Percentiles rank a stretch among this genome's conserved stretches.
Evolutionary conservation across 2,888 invertebrate genomes (phyloP).

Genomic region (Acanthococcus lagerstroemiae): DNA sequence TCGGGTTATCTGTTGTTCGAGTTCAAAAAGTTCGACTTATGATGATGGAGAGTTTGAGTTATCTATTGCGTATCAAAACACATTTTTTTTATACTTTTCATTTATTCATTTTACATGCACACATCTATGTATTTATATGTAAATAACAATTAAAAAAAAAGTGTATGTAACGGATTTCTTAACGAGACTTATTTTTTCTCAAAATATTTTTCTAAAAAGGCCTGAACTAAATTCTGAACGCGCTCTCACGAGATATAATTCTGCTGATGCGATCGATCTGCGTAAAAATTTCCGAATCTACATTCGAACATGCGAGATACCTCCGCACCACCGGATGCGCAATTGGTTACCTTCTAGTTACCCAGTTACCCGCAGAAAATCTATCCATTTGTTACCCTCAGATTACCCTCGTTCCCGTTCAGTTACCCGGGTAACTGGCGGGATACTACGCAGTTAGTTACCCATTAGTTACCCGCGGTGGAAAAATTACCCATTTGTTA

Average conservation of each 20-base stretch:
- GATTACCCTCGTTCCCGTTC: too few species aligned
- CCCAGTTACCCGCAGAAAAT: too few species aligned
- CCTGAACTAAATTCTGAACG: background rate
- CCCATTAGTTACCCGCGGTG: too few species aligned
- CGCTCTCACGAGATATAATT: too few species aligned
- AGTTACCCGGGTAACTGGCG: too few species aligned
- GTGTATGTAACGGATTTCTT: background rate
- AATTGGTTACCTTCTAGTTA: too few species aligned
- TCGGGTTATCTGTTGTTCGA: background rate
- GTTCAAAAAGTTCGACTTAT: background rate
- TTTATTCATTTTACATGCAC: too few species aligned
- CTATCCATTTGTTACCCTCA: too few species aligned
- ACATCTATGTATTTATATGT: background rate
- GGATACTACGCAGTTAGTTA: too few species aligned
- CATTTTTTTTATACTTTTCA: too few species aligned
- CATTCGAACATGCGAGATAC: background rate
- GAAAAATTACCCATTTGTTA: too few species aligned
- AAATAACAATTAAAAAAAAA: background rate
- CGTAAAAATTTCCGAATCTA: background rate
- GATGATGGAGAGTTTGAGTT: background rate
- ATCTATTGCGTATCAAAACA: background rate
- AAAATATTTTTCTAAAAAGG: background rate
- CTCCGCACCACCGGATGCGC: background rate
- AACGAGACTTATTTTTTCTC: background rate
- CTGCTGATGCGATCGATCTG: too few species aligned